Evolutionary conservation across 2,888 invertebrate species (phyloP), one percentile per base, ranked within the genome.

Genomic region (Tenthredo distinguenda): DNA sequence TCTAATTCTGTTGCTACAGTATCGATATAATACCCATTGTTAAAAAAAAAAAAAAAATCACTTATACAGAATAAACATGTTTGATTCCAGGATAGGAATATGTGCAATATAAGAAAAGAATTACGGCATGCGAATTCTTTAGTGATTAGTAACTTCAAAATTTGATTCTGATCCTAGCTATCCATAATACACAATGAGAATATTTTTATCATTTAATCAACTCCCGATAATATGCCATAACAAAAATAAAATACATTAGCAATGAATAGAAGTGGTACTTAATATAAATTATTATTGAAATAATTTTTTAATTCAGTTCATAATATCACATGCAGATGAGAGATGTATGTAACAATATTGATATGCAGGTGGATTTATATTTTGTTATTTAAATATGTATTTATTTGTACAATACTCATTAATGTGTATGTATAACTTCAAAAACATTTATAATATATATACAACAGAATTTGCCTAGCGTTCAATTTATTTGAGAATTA

Each of bases 351-450:
- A 40, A 87, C 87, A 90, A 88, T 90, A 89, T 89, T 88, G 88
- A 90, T 89, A 89, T 65, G 68, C 90, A 90, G 89, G 90, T 87
- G 90, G 88, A 91, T 91, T 91, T 91, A 90, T 91, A 91, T 89
- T 90, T 92, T 92, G 92, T 92, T 93, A 91, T 89, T 91, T 91
- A 90, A 90, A 91, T 91, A 91, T 91, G 89, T 91, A 91, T 90
- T 89, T 91, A 90, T 90, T 92, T 89, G 90, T 92, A 92, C 92
- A 92, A 90, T 90, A 68, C 31, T 83, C 47, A 83, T 68, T n/a
- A 91, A 85, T 87, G 86, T 85, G 84, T 86, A 85, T 82, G 86
- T 84, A 85, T 83, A 77, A 83, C 83, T 83, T 71, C 10, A 47
- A 47, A 81, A n/a, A 15, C 34, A 77, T 77, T 15, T 55, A 77